Evolutionary conservation across 2,113 vertebrate genomes (phyloP).

Genomic region (Ciconia boyciana): DNA sequence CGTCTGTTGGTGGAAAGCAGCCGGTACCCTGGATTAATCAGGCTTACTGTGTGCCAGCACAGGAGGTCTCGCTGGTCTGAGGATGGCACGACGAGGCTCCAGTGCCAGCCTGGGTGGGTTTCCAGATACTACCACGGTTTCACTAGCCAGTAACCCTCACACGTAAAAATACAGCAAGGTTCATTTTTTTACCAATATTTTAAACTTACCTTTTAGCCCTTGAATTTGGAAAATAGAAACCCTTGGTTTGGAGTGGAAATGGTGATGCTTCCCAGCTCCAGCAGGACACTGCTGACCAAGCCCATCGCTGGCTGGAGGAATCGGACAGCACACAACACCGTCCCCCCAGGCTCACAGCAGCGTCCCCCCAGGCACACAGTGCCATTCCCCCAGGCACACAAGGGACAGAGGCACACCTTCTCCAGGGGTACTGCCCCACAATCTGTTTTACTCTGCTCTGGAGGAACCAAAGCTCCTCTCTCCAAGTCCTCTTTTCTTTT

Average conservation of each 20-base stretch:
- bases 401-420: background rate
- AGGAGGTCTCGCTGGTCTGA: background rate
- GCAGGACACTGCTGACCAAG: background rate
- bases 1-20: background rate
- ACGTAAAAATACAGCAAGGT: background rate
- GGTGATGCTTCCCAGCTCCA: background rate
- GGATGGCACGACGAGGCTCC: accelerated
- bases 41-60: background rate
- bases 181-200: background rate
- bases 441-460: background rate
- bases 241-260: background rate
- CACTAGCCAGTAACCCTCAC: background rate
- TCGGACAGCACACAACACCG: background rate
- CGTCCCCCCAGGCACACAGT: background rate
- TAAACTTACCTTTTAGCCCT: background rate
- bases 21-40: background rate
- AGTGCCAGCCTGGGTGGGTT: background rate
- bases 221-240: background rate
- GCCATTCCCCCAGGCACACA: background rate
- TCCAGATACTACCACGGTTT: background rate
- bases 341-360: background rate
- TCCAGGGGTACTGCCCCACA: background rate
- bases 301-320: background rate
- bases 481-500: background rate
- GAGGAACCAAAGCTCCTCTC: background rate